Conservation (phyloP, 2,888 invertebrate genomes). For the Endotricha flammealis region DNA sequence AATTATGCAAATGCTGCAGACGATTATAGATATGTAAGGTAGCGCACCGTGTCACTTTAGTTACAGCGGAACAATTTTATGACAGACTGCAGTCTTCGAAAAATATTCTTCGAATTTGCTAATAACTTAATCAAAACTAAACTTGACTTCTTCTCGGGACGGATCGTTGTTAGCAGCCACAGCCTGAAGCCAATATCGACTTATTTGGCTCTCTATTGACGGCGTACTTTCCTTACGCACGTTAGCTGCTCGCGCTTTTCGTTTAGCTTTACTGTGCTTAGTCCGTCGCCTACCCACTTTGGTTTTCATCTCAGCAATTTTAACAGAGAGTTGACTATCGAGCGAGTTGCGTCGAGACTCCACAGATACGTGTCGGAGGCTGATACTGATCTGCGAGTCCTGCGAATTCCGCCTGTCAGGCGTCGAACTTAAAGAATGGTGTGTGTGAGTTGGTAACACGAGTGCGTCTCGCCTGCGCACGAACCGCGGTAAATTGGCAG, state of each 20-base stretch:
- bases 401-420: constrained; percentile 80
- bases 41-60: too few species aligned
- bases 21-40: background rate
- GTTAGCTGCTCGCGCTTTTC: constrained; percentile 57
- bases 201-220: constrained; percentile 88
- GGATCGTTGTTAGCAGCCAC: constrained; percentile 77
- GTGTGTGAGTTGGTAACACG: constrained; percentile 71
- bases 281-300: constrained; percentile 78
- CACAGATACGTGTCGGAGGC: constrained; percentile 88
- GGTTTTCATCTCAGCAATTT: constrained; percentile 90
- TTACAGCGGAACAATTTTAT: too few species aligned
- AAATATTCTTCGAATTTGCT: too few species aligned
- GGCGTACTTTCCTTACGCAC: constrained; percentile 83
- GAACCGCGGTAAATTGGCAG: constrained; percentile 91
- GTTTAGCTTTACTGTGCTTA: constrained; percentile 62
- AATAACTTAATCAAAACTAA: constrained; percentile 60
- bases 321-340: constrained; percentile 91
- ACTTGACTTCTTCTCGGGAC: constrained; percentile 72
- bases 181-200: constrained; percentile 81
- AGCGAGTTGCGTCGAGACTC: constrained; percentile 92
- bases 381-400: constrained; percentile 86
- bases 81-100: too few species aligned
- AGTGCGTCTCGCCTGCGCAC: constrained; percentile 91
- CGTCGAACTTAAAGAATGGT: constrained; percentile 73
- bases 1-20: background rate